phyloP scores from a whole-genome alignment of 1,140 invertebrate species.

The Drosophila bipectinata region DNA sequence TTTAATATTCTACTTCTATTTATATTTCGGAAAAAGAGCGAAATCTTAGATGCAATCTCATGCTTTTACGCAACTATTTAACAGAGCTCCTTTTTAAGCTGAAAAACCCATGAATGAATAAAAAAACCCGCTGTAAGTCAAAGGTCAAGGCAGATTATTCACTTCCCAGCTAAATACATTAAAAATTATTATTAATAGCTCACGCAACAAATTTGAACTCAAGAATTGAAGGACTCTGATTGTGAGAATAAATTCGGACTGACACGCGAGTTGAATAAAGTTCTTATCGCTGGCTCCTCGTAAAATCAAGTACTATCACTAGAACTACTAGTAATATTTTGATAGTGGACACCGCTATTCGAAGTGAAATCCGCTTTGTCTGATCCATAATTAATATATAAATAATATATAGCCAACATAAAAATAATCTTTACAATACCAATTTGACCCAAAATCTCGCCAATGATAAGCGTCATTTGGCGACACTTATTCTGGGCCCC shows the following conservation, averaged over 20 bases:
- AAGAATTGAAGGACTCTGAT: conserved; percentile 17
- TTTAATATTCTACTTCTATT: conserved; percentile 9
- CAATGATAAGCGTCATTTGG: not conserved
- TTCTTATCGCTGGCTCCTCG: conserved; percentile 32
- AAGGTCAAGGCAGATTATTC: conserved; percentile 35
- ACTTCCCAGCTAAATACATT: conserved; percentile 3
- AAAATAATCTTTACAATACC: conserved; percentile 4
- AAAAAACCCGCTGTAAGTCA: conserved; percentile 7
- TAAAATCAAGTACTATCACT: conserved; percentile 1
- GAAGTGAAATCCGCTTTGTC: conserved; percentile 20
- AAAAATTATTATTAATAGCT: conserved; percentile 21
- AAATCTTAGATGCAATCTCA: not conserved
- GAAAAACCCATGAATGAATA: not conserved
- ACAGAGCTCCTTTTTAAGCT: no score
- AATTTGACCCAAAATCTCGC: conserved; percentile 3
- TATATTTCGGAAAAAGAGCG: not conserved
- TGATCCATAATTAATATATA: not conserved
- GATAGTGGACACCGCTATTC: conserved; percentile 12
- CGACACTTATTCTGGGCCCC: not conserved
- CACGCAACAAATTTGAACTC: conserved; percentile 6
- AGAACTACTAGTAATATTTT: conserved; percentile 1
- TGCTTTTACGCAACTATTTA: no score
- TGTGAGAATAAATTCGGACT: conserved; percentile 19
- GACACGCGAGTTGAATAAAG: conserved; percentile 29
- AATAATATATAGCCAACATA: not conserved